These are phyloP conservation scores for Ciconia boyciana DNA, from an alignment of 2,113 vertebrate species.

Conservation along the genomic window DNA sequence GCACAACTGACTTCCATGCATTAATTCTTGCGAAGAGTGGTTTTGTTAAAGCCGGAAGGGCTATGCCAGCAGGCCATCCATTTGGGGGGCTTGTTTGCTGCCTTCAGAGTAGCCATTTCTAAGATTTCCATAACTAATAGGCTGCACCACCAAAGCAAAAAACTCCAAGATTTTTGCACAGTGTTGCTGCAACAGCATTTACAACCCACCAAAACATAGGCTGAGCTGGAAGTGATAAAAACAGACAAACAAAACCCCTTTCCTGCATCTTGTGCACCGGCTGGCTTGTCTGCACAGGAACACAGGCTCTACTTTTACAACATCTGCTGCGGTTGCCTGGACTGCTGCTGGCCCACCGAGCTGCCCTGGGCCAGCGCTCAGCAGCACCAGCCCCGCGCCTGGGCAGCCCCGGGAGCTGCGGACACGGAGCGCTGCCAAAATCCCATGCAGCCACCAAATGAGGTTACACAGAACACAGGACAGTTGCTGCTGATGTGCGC, in stretches of 20 bases:
- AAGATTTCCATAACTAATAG: neutral
- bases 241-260: neutral
- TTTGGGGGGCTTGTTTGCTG: neutral
- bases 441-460: fast-evolving
- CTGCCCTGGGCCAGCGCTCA: neutral
- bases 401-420: neutral
- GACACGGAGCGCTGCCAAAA: neutral
- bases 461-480: neutral
- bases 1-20: neutral
- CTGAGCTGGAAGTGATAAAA: neutral
- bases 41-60: neutral
- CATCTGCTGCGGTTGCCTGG: no score
- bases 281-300: neutral
- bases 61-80: fast-evolving
- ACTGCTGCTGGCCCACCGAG: neutral
- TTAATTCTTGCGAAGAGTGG: neutral
- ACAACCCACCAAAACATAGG: neutral
- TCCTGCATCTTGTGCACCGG: fast-evolving
- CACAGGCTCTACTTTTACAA: neutral
- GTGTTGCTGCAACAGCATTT: neutral
- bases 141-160: neutral
- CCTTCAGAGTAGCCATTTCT: neutral
- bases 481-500: fast-evolving
- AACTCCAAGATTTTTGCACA: neutral
- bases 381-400: neutral